Base-by-base conservation (phyloP, 2,888 invertebrate genomes). In the Phaonia tiefii region DNA sequence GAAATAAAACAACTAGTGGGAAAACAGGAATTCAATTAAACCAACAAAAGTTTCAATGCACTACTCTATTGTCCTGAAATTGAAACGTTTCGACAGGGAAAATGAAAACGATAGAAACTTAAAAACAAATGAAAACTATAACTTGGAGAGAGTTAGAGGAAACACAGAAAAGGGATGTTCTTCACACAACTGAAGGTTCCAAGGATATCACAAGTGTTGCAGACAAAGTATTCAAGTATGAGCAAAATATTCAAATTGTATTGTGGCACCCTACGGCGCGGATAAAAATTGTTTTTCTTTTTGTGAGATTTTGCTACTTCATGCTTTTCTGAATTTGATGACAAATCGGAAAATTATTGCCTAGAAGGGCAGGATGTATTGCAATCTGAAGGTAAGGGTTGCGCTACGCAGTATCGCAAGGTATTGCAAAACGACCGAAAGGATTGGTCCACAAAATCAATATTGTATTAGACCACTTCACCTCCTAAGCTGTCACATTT, bases 1-100 rank as follows among this genome's bases (percentile, higher is more conserved):
- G 63, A 63, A n/a, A 22, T 63, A 42, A 22, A 63, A 63, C 42
- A 11, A 17, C 42, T 72, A 11, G 26, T 65, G 70, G 65, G 54
- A 70, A 82, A 84, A 85, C 82, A 83, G 70, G 84, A 83, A 85
- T 85, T 86, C 84, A 86, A 86, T 85, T 86, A 85, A 86, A 83
- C 84, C 31, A 83, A 83, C 76, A 83, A 84, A 80, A 83, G 73
- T 82, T 81, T 73, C 77, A 69, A 83, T 71, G 73, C 71, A 75
- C 17, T n/a, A n/a, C n/a, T 63, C 42, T 63, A 63, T 42, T 39
- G 63, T 63, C 42, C 63, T 63, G 71, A 75, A 82, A 82, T 75
- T 76, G 75, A 84, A 66, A 70, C 66, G 22, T 70, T 66, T 71
- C 70, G 63, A 67, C 79, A 80, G 49, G 25, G 20, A 78, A 25